Conservation (phyloP, 2,888 invertebrate species). For the Amphipyra berbera region DNA sequence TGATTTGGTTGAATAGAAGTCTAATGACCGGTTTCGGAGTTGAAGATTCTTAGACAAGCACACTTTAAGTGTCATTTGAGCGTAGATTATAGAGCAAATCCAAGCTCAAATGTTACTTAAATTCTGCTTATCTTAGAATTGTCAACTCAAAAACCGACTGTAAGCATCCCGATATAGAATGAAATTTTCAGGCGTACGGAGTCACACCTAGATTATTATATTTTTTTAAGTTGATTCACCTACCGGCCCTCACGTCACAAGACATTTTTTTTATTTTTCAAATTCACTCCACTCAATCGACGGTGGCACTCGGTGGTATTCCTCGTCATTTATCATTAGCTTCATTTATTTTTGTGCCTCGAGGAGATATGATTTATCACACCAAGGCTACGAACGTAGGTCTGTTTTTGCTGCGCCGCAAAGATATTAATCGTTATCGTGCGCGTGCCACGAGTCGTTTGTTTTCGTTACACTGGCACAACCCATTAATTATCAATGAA, state of each 20-base stretch:
- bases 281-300: constrained; percentile 82
- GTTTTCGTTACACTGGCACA: constrained; percentile 88
- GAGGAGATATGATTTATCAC: constrained; percentile 89
- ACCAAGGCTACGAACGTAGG: constrained; percentile 83
- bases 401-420: constrained; percentile 87
- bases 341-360: constrained; percentile 89
- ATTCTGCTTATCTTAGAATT: no score
- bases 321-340: constrained; percentile 88
- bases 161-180: no score
- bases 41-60: no score
- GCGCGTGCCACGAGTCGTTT: constrained; percentile 87
- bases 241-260: constrained; percentile 19
- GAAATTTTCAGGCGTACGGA: no score
- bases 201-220: no score
- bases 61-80: no score
- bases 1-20: no score
- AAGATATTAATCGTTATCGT: constrained; percentile 89
- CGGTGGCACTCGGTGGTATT: constrained; percentile 76
- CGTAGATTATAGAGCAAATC: no score
- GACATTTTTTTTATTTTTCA: constrained; percentile 75
- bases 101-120: no score
- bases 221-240: no score
- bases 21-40: no score
- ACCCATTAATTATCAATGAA: constrained; percentile 90
- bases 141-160: no score